Evolutionary conservation across 2,888 invertebrate species (phyloP).

Genomic region (Cyrtodaria siliqua): DNA sequence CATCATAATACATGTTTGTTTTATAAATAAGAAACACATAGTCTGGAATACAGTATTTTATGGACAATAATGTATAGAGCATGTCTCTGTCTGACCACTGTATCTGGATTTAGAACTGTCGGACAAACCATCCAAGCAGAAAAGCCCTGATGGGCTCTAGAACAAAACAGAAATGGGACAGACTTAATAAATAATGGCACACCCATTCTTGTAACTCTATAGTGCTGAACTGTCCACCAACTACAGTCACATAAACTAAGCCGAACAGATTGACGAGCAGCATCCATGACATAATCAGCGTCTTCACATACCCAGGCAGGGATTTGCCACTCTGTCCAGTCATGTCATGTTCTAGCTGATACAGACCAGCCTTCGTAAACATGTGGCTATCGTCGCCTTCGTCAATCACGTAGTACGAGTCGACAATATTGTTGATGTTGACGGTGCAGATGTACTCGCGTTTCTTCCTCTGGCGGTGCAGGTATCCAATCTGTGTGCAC

Average conservation of each 20-base stretch:
- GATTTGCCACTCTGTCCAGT: conserved; percentile 32
- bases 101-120: too few species aligned
- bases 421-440: conserved; percentile 38
- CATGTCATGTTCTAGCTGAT: conserved; percentile 57
- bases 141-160: conserved; percentile 49
- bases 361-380: conserved; percentile 48
- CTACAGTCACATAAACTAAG: conserved; percentile 27
- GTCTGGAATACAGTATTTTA: too few species aligned
- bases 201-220: conserved; percentile 54
- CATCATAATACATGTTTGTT: too few species aligned
- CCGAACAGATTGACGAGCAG: conserved; percentile 29
- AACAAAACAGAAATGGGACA: conserved; percentile 33
- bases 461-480: conserved; percentile 23
- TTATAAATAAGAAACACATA: too few species aligned
- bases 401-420: conserved; percentile 39
- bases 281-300: conserved; percentile 12
- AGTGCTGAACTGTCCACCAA: conserved; percentile 49
- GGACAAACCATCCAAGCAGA: conserved; percentile 23
- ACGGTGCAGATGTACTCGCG: conserved; percentile 12
- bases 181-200: conserved; percentile 40
- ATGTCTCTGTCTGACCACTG: too few species aligned
- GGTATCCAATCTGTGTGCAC: conserved; percentile 30
- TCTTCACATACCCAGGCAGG: conserved; percentile 38
- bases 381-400: conserved; percentile 48
- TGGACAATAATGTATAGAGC: too few species aligned